Evolutionary conservation across 2,797 vertebrate species (phyloP), one percentile per base, ranked within the genome.

Genomic region (Ctenopoma kingsleyae): DNA sequence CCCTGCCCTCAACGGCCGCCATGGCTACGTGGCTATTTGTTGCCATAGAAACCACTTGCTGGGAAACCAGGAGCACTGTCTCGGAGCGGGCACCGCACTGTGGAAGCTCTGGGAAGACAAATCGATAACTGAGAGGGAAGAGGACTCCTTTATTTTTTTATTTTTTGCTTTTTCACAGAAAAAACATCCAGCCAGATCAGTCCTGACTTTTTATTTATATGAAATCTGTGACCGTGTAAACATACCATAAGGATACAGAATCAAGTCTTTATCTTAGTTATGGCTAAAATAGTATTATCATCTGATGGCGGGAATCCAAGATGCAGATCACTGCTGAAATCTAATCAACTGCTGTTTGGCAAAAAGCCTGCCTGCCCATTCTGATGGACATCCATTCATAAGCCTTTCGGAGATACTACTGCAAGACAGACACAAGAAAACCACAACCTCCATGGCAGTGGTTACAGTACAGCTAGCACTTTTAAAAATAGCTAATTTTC

Each of bases 1-100:
- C 84, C 77, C 80, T 87, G 87, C 87, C 87, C 88, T 83, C 68
- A 35, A 83, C 40, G 66, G 78, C 88, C 81, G 11, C 88, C 85
- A 79, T 83, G 88, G 85, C 88, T 82, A 91, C 84, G 78, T 87
- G 88, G 93, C 90, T 90, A 94, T 92, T 87, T 89, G 93, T 95
- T 93, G 90, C 94, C 74, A 93, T 93, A 91, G 92, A 76, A 90
- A 94, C 92, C 81, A 68, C 85, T 79, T 73, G 63, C 78, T 67
- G 79, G 62, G 78, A 79, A 86, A 78, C 38, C 40, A 74, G 73
- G 27, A 36, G 6, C 6, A 16, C 62, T 43, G 56, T 80, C 78
- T 91, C 77, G 9, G 60, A 82, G 87, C 61, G 72, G 78, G 83
- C 80, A 82, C 90, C 82, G 67, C 74, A 56, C 69, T 71, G 88